Conservation (phyloP, 2,888 invertebrate species). For the Epinotia ramella region DNA sequence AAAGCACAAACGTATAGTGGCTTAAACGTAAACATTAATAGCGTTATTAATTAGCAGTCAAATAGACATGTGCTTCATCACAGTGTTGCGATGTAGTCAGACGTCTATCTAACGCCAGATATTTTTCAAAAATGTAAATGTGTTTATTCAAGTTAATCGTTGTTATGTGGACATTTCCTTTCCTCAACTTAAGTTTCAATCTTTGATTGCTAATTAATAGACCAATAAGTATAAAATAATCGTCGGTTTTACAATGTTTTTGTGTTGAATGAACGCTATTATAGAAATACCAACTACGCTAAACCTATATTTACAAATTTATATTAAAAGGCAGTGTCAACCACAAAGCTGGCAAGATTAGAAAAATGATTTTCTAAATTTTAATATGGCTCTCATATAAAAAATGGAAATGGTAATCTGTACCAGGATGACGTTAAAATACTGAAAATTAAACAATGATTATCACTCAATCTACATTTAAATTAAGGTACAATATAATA, state of each 20-base stretch:
- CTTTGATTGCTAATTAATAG: no score
- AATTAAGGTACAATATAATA: slow-evolving; percentile 41
- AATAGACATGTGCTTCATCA: slow-evolving; percentile 84
- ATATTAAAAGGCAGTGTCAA: slow-evolving; percentile 78
- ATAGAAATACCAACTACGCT: slow-evolving; percentile 52
- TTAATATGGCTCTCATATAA: slow-evolving; percentile 82
- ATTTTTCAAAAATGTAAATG: slow-evolving; percentile 3
- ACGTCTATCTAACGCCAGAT: slow-evolving; percentile 77
- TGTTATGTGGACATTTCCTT: background rate
- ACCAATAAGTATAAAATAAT: no score
- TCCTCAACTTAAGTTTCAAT: background rate
- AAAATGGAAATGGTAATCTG: slow-evolving; percentile 69
- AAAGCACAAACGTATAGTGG: background rate
- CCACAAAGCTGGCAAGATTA: slow-evolving; percentile 84
- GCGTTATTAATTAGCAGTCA: slow-evolving; percentile 61
- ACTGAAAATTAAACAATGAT: slow-evolving; percentile 54
- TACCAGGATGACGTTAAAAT: slow-evolving; percentile 52
- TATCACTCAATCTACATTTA: slow-evolving; percentile 51
- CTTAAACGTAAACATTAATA: slow-evolving; percentile 19
- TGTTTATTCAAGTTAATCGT: background rate
- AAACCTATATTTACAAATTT: slow-evolving; percentile 78
- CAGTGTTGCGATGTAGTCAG: slow-evolving; percentile 75
- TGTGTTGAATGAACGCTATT: slow-evolving; percentile 39
- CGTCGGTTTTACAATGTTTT: slow-evolving; percentile 24
- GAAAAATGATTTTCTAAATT: slow-evolving; percentile 79